A percentile compares a stretch with the other conserved stretches of the same genome.
Evolutionary conservation across 2,113 vertebrate species (phyloP).

Genomic region (Sinocyclocheilus anophthalmus): DNA sequence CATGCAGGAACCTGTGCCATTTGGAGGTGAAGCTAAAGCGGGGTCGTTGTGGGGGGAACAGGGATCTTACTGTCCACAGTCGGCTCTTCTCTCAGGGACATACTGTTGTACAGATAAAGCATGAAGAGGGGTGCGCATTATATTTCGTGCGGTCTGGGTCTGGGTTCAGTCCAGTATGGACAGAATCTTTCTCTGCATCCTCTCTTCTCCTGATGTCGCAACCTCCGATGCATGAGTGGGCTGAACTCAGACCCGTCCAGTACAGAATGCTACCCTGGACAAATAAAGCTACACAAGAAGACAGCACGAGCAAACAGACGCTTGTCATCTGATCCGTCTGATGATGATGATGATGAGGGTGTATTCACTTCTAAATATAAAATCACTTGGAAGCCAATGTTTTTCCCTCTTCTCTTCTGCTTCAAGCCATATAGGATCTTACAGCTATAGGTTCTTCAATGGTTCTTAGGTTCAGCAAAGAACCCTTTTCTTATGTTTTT

Average conservation of each 20-base stretch:
- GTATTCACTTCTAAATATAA: constrained; percentile 40
- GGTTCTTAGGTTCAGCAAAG: not conserved
- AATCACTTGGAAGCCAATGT: constrained; percentile 7
- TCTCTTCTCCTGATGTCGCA: constrained; percentile 91
- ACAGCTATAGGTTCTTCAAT: not conserved
- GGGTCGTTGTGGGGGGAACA: constrained; percentile 66
- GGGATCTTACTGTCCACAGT: constrained; percentile 66
- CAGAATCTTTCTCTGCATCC: constrained; percentile 96
- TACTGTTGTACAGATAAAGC: constrained; percentile 91
- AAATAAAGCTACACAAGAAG: constrained; percentile 81
- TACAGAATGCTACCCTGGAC: constrained; percentile 71
- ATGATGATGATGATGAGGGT: constrained; percentile 53
- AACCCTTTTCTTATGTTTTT: not conserved
- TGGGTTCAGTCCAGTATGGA: constrained; percentile 89
- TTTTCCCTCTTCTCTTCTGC: constrained; percentile 2
- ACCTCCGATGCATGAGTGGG: constrained; percentile 85
- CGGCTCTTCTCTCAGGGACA: constrained; percentile 79
- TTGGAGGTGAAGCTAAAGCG: constrained; percentile 78
- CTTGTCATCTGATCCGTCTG: constrained; percentile 70
- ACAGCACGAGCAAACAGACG: constrained; percentile 76
- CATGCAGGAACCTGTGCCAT: constrained; percentile 89
- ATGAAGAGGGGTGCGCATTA: constrained; percentile 95
- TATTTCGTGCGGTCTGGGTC: constrained; percentile 84
- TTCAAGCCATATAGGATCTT: constrained; percentile 59
- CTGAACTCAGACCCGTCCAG: constrained; percentile 72